phyloP scores from a whole-genome alignment of 2,888 invertebrate genomes.

The Fissipunctia ypsillon region DNA sequence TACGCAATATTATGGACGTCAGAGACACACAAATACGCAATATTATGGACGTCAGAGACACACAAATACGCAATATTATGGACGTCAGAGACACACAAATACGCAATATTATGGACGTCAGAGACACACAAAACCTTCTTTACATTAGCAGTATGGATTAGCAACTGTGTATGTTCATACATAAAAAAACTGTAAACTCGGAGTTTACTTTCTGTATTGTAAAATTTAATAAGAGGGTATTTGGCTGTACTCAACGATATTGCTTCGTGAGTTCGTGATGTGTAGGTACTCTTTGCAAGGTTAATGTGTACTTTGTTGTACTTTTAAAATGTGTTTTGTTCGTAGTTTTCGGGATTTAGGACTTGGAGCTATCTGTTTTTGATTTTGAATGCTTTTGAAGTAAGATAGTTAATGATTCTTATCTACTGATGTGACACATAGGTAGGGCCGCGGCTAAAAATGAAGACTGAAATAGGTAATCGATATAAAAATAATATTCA shows the following conservation, averaged over 20 bases:
- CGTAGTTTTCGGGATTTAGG: not conserved
- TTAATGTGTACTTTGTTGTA: slow-evolving; percentile 16
- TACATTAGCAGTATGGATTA: slow-evolving; percentile 19
- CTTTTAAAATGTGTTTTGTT: slow-evolving; percentile 6
- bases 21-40: too few species aligned
- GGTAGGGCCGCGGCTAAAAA: not conserved
- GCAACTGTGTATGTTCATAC: not conserved
- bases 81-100: too few species aligned
- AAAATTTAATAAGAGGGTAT: slow-evolving; percentile 36
- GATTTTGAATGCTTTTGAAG: too few species aligned
- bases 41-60: too few species aligned
- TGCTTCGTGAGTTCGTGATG: slow-evolving; percentile 19
- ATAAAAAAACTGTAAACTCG: slow-evolving; percentile 12
- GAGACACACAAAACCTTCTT: slow-evolving; percentile 22
- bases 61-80: too few species aligned
- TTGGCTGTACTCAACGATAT: slow-evolving; percentile 24
- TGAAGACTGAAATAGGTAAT: not conserved
- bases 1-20: too few species aligned
- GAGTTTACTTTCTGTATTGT: slow-evolving; percentile 16
- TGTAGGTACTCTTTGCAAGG: not conserved
- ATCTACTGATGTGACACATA: too few species aligned
- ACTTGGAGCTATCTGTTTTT: not conserved
- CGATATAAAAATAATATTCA: not conserved
- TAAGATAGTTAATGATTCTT: not conserved
- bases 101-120: slow-evolving; percentile 19